Conservation (phyloP, 2,888 invertebrate species). For the Syrphus vitripennis region DNA sequence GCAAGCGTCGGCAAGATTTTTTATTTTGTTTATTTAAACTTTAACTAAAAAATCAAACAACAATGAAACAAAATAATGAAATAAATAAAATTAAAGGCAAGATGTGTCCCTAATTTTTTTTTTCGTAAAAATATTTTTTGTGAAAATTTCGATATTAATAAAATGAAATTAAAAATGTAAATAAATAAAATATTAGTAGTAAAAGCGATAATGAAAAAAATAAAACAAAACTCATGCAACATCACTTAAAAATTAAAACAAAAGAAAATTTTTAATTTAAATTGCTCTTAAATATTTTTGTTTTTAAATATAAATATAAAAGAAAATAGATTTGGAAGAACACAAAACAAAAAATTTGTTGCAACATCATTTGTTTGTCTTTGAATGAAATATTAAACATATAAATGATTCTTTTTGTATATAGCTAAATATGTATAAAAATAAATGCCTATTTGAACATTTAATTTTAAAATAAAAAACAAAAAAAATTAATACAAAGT, state of each 20-base stretch:
- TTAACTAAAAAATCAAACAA: slow-evolving; percentile 39
- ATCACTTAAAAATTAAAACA: slow-evolving; percentile 76
- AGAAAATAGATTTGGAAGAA: slow-evolving; percentile 22
- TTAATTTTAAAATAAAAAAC: slow-evolving; percentile 22
- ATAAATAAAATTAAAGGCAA: slow-evolving; percentile 19
- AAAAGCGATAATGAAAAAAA: slow-evolving; percentile 79
- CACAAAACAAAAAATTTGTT: slow-evolving; percentile 19
- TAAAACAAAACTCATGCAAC: slow-evolving; percentile 81
- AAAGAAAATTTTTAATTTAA: slow-evolving; percentile 15
- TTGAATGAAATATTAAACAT: slow-evolving; percentile 6
- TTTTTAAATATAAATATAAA: not conserved
- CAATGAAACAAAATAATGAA: not conserved
- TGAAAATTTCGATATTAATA: slow-evolving; percentile 51
- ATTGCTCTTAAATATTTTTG: not conserved
- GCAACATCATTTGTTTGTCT: slow-evolving; percentile 18
- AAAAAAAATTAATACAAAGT: slow-evolving; percentile 32
- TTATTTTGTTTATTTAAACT: not conserved
- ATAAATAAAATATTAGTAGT: slow-evolving; percentile 75
- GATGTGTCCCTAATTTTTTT: slow-evolving; percentile 42
- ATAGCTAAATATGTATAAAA: not conserved
- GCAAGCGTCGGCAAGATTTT: slow-evolving; percentile 50
- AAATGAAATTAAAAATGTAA: slow-evolving; percentile 66
- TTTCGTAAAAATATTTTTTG: slow-evolving; percentile 56
- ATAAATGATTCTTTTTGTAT: not conserved
- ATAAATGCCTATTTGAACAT: slow-evolving; percentile 45